Conservation (phyloP, 1,140 invertebrate species). For the Bombyx mandarina region DNA sequence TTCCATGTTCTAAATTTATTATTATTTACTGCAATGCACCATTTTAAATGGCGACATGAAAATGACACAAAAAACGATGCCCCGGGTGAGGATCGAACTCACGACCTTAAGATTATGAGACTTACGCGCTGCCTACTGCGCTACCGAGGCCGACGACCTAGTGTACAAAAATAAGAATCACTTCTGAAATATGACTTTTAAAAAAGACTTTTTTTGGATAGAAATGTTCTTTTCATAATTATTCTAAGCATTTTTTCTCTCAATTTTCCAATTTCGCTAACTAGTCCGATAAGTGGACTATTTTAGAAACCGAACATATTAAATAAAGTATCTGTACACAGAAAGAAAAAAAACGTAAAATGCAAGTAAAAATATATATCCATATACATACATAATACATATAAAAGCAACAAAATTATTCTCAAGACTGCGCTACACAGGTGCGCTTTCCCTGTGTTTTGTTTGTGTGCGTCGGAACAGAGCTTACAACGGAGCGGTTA, state of each 20-base stretch:
- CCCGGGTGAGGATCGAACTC: slow-evolving; percentile 93
- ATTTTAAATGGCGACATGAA: too few relatives aligned
- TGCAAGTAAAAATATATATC: slow-evolving; percentile 1
- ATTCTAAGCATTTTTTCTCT: too few relatives aligned
- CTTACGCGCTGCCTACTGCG: slow-evolving; percentile 96
- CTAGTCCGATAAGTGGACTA: too few relatives aligned
- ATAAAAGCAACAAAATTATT: slow-evolving; percentile 69
- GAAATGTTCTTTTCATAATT: background rate
- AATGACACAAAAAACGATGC: slow-evolving; percentile 65
- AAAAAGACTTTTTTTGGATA: background rate
- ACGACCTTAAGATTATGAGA: slow-evolving; percentile 98
- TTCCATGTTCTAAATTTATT: too few relatives aligned
- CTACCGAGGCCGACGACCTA: slow-evolving; percentile 78
- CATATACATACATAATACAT: slow-evolving; percentile 69
- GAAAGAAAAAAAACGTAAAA: background rate
- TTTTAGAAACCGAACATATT: too few relatives aligned
- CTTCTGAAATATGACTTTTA: background rate
- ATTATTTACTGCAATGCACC: too few relatives aligned
- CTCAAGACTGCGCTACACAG: slow-evolving; percentile 58
- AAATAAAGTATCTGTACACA: background rate
- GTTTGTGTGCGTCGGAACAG: slow-evolving; percentile 14
- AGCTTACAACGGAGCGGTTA: slow-evolving; percentile 23
- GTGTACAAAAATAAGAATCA: background rate
- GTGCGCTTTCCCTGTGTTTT: slow-evolving; percentile 35
- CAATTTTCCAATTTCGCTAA: too few relatives aligned